phyloP scores from a whole-genome alignment of 2,113 vertebrate genomes.

The Polypterus bichir region DNA sequence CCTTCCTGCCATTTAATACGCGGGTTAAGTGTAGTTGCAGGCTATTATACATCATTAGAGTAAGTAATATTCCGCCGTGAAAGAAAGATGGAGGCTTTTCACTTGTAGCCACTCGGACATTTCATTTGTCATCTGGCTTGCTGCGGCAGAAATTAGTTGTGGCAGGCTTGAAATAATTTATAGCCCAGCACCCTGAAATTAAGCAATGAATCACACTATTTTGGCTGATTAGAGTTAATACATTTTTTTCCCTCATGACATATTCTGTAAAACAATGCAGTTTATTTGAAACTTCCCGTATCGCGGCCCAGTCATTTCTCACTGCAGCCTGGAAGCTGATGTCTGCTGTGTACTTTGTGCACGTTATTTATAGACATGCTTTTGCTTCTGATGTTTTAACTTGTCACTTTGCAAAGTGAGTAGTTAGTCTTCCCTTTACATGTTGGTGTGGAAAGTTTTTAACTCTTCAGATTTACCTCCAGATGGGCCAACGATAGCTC shows the following conservation, averaged over 20 bases:
- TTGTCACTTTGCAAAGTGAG: slow-evolving; percentile 11
- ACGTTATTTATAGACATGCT: slow-evolving; percentile 8
- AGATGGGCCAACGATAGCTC: not conserved
- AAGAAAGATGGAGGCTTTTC: slow-evolving; percentile 74
- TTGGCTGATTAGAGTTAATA: slow-evolving; percentile 58
- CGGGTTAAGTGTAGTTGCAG: slow-evolving; percentile 60
- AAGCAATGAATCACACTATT: slow-evolving; percentile 59
- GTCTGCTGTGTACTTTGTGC: slow-evolving; percentile 6
- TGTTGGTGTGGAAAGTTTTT: slow-evolving; percentile 4
- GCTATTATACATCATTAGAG: slow-evolving; percentile 57
- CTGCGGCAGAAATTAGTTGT: slow-evolving; percentile 54
- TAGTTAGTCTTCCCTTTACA: slow-evolving; percentile 9
- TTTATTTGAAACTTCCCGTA: slow-evolving; percentile 52
- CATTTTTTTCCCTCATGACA: slow-evolving; percentile 45
- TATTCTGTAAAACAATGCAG: slow-evolving; percentile 52
- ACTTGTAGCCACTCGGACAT: slow-evolving; percentile 58
- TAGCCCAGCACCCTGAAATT: slow-evolving; percentile 48
- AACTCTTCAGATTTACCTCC: slow-evolving; percentile 7
- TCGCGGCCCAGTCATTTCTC: slow-evolving; percentile 33
- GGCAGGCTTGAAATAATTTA: slow-evolving; percentile 55
- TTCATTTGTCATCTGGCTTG: slow-evolving; percentile 58
- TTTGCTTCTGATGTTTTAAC: slow-evolving; percentile 2
- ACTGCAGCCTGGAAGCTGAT: slow-evolving; percentile 4
- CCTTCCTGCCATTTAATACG: slow-evolving; percentile 43
- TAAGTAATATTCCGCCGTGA: slow-evolving; percentile 56